A percentile compares a stretch with the other conserved stretches of the same genome.
These are phyloP conservation scores for Taxidea taxus DNA, from an alignment of 2,113 vertebrate genomes.

Conservation along the genomic window DNA sequence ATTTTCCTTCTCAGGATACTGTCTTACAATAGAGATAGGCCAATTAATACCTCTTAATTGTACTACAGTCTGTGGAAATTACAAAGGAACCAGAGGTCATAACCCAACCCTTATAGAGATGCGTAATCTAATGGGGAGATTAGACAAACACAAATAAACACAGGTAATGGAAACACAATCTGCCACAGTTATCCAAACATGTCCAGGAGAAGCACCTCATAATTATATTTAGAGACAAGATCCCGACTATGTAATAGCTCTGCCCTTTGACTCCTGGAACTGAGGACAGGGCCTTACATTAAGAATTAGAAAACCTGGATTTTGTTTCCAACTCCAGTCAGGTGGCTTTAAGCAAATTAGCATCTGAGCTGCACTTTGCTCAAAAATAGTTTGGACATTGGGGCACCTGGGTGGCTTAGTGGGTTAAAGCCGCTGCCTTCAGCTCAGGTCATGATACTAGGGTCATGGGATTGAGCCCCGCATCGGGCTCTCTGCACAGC, in stretches of 20 bases:
- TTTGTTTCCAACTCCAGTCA: not conserved
- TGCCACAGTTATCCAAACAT: conserved; percentile 2
- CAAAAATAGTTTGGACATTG: not conserved
- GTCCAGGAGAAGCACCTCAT: conserved; percentile 26
- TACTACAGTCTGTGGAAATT: conserved; percentile 38
- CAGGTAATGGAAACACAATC: conserved; percentile 22
- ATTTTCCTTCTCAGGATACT: conserved; percentile 24
- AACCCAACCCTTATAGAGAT: not conserved
- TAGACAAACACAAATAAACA: conserved; percentile 39
- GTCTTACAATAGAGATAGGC: not conserved
- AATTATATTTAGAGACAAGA: conserved; percentile 41
- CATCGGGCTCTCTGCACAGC: too few species aligned
- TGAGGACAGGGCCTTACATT: not conserved
- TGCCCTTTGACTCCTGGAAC: not conserved
- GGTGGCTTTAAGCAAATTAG: not conserved
- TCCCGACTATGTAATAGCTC: not conserved
- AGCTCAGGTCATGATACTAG: too few species aligned
- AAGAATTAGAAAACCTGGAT: not conserved
- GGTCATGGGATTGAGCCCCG: too few species aligned
- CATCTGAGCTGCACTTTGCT: not conserved
- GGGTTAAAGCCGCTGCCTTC: too few species aligned
- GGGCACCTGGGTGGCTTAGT: too few species aligned
- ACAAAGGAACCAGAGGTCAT: conserved; percentile 50
- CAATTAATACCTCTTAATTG: conserved; percentile 15
- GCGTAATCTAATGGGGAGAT: conserved; percentile 24